These are phyloP conservation scores for Palythoa caribaeorum DNA, from an alignment of 92 coral and sea anemone genomes.

Conservation along the genomic window DNA sequence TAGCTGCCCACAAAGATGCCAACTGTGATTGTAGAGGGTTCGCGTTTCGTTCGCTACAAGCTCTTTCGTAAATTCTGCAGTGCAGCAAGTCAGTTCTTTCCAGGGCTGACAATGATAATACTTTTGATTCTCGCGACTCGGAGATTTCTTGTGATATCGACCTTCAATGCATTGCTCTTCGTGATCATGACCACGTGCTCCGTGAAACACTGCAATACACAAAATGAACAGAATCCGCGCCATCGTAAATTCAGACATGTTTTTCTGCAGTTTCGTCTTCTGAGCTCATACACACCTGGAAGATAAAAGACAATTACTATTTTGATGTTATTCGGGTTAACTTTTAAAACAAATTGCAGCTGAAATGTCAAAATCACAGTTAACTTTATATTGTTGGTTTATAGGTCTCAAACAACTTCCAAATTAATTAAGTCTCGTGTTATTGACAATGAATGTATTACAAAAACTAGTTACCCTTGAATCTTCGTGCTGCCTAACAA, in stretches of 20 bases:
- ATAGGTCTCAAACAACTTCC: no score
- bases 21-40: constrained; percentile 82
- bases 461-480: no score
- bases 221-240: not conserved
- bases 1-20: constrained; percentile 84
- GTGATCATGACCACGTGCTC: not conserved
- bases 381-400: no score
- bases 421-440: no score
- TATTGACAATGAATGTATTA: no score
- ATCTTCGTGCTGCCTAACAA: no score
- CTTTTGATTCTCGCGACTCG: constrained; percentile 64
- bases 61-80: constrained; percentile 74
- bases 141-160: constrained; percentile 72
- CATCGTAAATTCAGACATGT: not conserved
- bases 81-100: constrained; percentile 78
- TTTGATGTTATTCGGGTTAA: not conserved
- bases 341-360: no score
- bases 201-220: not conserved
- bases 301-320: not conserved
- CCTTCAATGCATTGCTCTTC: constrained; percentile 79
- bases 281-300: not conserved
- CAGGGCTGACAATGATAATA: constrained; percentile 80
- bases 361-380: no score
- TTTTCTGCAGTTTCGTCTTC: not conserved
- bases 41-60: constrained; percentile 67